Conservation (phyloP, 2,113 vertebrate species). For the Pelodiscus sinensis region DNA sequence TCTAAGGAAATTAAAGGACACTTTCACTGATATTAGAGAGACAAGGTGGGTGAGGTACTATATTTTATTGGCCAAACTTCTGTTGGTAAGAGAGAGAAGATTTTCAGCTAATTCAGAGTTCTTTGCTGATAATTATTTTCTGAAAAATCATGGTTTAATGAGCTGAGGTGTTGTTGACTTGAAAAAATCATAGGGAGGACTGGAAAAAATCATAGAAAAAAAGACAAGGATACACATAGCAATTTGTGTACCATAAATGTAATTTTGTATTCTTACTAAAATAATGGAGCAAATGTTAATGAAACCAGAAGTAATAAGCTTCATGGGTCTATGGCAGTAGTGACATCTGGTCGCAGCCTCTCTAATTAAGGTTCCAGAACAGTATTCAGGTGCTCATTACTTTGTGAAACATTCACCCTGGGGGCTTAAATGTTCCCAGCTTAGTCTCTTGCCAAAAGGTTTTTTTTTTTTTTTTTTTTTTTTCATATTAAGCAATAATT, state of each 20-base stretch:
- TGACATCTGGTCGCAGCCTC: neutral
- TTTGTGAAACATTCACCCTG: conserved; percentile 28
- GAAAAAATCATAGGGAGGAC: neutral
- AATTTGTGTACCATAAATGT: neutral
- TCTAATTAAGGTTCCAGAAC: conserved; percentile 27
- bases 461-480: conserved; percentile 36
- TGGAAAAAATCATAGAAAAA: neutral
- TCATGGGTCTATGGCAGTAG: neutral
- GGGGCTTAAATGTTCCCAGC: conserved; percentile 35
- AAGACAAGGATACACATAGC: neutral
- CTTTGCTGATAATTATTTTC: neutral
- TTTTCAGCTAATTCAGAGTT: neutral
- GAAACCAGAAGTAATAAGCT: conserved; percentile 5
- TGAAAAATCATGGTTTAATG: neutral
- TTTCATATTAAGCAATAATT: conserved; percentile 1
- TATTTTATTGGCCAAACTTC: neutral
- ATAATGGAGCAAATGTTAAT: neutral
- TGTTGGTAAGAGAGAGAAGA: neutral
- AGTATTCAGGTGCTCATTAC: conserved; percentile 42
- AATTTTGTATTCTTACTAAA: neutral
- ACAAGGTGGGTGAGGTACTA: neutral
- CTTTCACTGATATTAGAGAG: neutral
- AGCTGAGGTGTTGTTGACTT: neutral
- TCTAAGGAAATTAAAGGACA: neutral
- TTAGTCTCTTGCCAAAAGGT: conserved; percentile 34